phyloP scores from a whole-genome alignment of 64 coral and sea anemone genomes.

The Pachyseris speciosa region DNA sequence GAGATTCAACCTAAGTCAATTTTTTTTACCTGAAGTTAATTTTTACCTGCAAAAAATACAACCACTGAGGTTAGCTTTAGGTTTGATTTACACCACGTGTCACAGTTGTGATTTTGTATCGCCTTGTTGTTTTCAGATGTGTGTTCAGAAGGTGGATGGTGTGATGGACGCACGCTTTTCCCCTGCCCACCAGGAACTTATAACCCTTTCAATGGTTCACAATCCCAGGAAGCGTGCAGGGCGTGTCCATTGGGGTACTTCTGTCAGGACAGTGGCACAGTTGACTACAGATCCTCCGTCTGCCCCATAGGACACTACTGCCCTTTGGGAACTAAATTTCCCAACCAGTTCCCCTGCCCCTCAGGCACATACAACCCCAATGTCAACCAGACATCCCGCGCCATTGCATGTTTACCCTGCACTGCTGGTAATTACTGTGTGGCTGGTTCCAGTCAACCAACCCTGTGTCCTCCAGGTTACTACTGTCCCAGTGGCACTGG shows the following conservation, averaged over 20 bases:
- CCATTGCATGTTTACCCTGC: constrained; percentile 77
- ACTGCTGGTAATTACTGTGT: constrained; percentile 82
- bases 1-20: no score
- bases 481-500: constrained; percentile 92
- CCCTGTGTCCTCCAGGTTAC: constrained; percentile 82
- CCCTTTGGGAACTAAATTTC: constrained; percentile 84
- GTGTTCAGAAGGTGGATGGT: constrained; percentile 89
- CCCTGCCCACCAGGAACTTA: constrained; percentile 91
- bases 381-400: constrained; percentile 62
- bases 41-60: no score
- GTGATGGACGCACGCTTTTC: constrained; percentile 84
- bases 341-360: constrained; percentile 88
- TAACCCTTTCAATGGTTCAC: constrained; percentile 82
- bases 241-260: constrained; percentile 88
- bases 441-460: constrained; percentile 70
- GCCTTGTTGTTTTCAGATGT: constrained; percentile 61
- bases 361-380: constrained; percentile 84
- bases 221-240: constrained; percentile 61
- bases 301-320: constrained; percentile 95
- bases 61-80: no score
- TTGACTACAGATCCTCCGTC: constrained; percentile 49
- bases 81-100: no score
- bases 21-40: no score
- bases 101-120: no score
- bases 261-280: constrained; percentile 81